A percentile compares a stretch with the other conserved stretches of the same genome.
phyloP scores from a whole-genome alignment of 2,797 vertebrate species.

The Poeciliopsis presidionis region DNA sequence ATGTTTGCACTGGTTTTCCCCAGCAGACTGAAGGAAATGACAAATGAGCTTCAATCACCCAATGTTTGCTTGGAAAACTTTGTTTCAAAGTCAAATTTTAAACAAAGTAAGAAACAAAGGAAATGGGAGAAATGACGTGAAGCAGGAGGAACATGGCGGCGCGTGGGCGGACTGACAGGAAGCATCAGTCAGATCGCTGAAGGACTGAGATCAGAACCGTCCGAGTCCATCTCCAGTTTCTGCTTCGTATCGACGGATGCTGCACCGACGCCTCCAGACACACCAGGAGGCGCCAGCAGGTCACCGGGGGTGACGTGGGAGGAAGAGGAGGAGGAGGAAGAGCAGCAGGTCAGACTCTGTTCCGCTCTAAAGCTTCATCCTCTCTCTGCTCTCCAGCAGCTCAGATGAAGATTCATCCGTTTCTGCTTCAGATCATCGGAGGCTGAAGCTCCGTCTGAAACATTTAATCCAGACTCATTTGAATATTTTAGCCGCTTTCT shows the following conservation, averaged over 20 bases:
- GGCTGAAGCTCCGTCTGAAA: not conserved
- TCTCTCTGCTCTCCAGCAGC: not conserved
- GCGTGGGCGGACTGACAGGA: not conserved
- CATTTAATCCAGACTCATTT: not conserved
- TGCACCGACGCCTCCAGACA: conserved; percentile 6
- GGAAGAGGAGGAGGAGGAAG: not conserved
- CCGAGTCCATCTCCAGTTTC: conserved; percentile 12
- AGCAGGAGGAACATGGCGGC: not conserved
- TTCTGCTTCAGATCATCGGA: not conserved
- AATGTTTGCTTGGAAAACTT: not conserved
- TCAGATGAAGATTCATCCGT: not conserved
- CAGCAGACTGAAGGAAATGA: not conserved
- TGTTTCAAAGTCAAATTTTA: not conserved
- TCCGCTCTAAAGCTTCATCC: not conserved
- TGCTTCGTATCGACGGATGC: conserved; percentile 11
- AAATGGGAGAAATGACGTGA: not conserved
- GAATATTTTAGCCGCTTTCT: not conserved
- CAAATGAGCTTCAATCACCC: not conserved
- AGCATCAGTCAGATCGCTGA: not conserved
- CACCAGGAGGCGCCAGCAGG: conserved; percentile 16
- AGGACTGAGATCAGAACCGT: not conserved
- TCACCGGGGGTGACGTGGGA: not conserved
- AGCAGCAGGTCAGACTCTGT: not conserved
- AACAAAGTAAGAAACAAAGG: too few relatives aligned
- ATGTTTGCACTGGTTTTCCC: not conserved